Conservation (phyloP, 2,113 vertebrate species). For the Passer montanus region DNA sequence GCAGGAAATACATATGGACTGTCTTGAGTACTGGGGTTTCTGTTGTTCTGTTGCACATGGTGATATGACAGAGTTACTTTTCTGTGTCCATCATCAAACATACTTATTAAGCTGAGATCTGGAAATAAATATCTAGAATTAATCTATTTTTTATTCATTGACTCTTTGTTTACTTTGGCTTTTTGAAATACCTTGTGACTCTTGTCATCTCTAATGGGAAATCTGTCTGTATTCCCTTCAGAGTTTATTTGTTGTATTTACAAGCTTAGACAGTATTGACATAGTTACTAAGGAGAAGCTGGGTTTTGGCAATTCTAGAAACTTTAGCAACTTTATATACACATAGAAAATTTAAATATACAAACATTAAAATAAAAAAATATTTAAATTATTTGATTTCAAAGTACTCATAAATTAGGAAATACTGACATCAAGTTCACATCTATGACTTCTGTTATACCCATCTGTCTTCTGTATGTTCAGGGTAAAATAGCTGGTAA, state of each 20-base stretch:
- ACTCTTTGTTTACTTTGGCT: neutral
- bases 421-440: neutral
- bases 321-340: neutral
- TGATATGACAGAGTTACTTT: neutral
- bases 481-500: neutral
- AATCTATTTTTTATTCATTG: neutral
- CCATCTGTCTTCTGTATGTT: neutral
- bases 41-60: neutral
- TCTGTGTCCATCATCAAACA: neutral
- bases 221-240: neutral
- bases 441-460: neutral
- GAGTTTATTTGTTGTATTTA: slow-evolving; percentile 19
- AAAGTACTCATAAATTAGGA: neutral
- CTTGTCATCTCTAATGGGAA: neutral
- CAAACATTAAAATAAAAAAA: neutral
- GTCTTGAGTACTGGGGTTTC: neutral
- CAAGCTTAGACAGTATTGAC: neutral
- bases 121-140: neutral
- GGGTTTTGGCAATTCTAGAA: neutral
- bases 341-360: neutral
- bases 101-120: neutral
- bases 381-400: neutral
- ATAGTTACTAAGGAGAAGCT: neutral
- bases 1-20: neutral
- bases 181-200: neutral